Evolutionary conservation across 2,113 vertebrate genomes (phyloP), one percentile per base, ranked within the genome.

Genomic region (Tonatia bakeri): DNA sequence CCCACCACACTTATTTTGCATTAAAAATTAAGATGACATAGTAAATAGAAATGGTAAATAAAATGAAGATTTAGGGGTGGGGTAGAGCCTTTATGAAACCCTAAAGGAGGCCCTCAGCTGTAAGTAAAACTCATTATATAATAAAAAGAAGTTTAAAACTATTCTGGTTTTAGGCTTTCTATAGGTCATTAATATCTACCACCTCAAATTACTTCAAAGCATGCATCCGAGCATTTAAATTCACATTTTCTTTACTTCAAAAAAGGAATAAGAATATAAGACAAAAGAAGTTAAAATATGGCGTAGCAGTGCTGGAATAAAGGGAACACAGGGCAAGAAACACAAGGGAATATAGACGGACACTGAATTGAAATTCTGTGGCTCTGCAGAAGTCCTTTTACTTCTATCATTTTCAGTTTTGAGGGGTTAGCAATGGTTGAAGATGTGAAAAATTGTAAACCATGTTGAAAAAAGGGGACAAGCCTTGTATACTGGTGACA

Each of bases 181-280:
- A 94, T 52, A 96, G 14, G 47, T 95, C 90, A 96, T 96, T 98
- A 97, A 97, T 90, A 97, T 70, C 45, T 95, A 94, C 70, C 87
- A 94, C 64, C 95, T 95, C 75, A 95, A 95, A 82, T 96, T 28
- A 33, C 31, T 77, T 77, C 45, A 50, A 77, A 77, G n/a, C 47
- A 77, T 17, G 10, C 45, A 77, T 20, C 33, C 17, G 33, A 77
- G 38, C 16, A 97, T 59, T 97, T 96, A 91, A 95, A 28, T 64
- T 96, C 77, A 95, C 85, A 94, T 96, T 96, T 98, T 36, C 92
- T 76, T 98, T 96, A 72, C 89, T 96, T 97, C 94, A 94, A 94
- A 92, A 76, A 96, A 92, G n/a, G n/a, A 93, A 90, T 40, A 87
- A 96, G 97, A 97, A 45, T 11, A 1, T n/a, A 90, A 91, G 75